These are phyloP conservation scores for Maylandia zebra DNA, from an alignment of 2,113 vertebrate genomes.

Conservation along the genomic window DNA sequence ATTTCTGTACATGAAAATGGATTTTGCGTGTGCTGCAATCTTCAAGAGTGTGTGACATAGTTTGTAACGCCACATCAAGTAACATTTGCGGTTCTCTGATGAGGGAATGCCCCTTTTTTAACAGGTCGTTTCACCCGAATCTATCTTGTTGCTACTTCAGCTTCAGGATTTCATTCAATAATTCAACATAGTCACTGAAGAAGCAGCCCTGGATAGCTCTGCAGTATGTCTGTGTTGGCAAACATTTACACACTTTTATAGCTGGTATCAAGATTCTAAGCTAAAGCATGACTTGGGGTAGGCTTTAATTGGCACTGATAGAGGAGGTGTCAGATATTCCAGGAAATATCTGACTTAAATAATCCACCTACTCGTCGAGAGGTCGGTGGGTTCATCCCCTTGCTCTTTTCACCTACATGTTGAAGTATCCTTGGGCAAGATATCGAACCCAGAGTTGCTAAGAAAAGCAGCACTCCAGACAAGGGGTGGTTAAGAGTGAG, in stretches of 20 bases:
- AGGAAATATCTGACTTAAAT: neutral
- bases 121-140: neutral
- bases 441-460: neutral
- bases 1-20: constrained; percentile 15
- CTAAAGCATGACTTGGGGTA: neutral
- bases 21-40: neutral
- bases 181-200: neutral
- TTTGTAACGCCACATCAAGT: neutral
- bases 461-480: neutral
- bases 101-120: neutral
- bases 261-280: neutral
- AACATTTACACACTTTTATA: neutral
- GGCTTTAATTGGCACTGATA: neutral
- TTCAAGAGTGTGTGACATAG: neutral
- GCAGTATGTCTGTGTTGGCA: neutral
- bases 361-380: neutral
- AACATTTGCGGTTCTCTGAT: neutral
- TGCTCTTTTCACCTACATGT: neutral
- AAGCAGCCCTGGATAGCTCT: neutral
- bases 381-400: neutral
- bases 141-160: neutral
- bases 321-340: neutral
- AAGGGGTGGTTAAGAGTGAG: neutral
- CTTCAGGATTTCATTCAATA: neutral
- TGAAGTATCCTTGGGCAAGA: neutral